phyloP scores from a whole-genome alignment of 2,888 invertebrate genomes.

The Balanococcus diminutus region DNA sequence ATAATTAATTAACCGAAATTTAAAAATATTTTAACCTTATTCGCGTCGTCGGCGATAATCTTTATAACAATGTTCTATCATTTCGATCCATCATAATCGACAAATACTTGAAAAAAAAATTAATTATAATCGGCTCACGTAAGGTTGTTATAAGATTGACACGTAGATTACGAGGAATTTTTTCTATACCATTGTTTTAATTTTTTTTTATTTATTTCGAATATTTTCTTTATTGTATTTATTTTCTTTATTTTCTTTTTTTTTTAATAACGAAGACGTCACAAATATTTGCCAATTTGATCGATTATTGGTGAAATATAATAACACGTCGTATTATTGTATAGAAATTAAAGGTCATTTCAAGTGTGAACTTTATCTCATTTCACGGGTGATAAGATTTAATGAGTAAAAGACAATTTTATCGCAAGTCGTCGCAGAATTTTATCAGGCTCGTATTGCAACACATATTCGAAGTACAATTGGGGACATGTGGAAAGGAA shows the following conservation, averaged over 20 bases:
- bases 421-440: constrained; percentile 44
- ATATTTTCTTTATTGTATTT: not conserved
- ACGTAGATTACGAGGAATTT: not conserved
- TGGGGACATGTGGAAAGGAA: not conserved
- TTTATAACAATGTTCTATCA: not conserved
- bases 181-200: not conserved
- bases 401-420: constrained; percentile 48
- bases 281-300: constrained; percentile 26
- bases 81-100: not conserved
- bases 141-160: not conserved
- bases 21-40: not conserved
- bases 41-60: not conserved
- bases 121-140: not conserved
- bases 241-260: not conserved
- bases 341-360: constrained; percentile 45
- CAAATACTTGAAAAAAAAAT: not conserved
- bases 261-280: constrained; percentile 21
- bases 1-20: not conserved
- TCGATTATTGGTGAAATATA: constrained; percentile 31
- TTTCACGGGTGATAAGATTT: constrained; percentile 39
- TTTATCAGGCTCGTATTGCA: constrained; percentile 8
- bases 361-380: constrained; percentile 44
- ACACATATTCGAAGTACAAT: constrained; percentile 1
- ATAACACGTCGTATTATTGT: constrained; percentile 41
- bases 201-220: not conserved